Percentiles rank a stretch among this genome's conserved stretches.
These are phyloP conservation scores for Petrocephalus sullivani DNA, from an alignment of 2,797 vertebrate species.

Conservation along the genomic window DNA sequence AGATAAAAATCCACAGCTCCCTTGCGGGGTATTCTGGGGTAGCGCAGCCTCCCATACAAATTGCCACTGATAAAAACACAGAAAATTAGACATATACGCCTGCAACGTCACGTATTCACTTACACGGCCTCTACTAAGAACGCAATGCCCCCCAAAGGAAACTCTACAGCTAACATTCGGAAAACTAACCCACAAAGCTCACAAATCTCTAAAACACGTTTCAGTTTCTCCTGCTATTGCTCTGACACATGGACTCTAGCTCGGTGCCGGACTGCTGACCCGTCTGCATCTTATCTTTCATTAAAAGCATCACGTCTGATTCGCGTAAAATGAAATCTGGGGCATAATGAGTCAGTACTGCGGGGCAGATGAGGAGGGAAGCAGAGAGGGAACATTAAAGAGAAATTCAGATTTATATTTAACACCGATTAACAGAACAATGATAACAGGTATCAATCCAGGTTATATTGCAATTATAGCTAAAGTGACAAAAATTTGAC, in stretches of 20 bases:
- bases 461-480: not conserved
- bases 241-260: not conserved
- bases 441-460: not conserved
- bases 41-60: conserved; percentile 63
- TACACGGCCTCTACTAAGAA: conserved; percentile 2
- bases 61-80: conserved; percentile 53
- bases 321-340: not conserved
- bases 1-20: conserved; percentile 56
- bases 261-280: not conserved
- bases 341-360: not conserved
- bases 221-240: not conserved
- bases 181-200: not conserved
- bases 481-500: not conserved
- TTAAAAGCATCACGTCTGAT: not conserved
- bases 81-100: conserved; percentile 21
- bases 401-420: not conserved
- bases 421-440: not conserved
- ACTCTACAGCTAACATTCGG: conserved; percentile 12
- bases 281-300: not conserved
- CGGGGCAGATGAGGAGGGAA: not conserved
- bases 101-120: conserved; percentile 24
- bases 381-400: not conserved
- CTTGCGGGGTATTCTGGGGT: conserved; percentile 42
- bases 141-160: not conserved
- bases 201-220: not conserved